Base-by-base conservation (phyloP, 2,888 invertebrate species). In the Carterocephalus palaemon region DNA sequence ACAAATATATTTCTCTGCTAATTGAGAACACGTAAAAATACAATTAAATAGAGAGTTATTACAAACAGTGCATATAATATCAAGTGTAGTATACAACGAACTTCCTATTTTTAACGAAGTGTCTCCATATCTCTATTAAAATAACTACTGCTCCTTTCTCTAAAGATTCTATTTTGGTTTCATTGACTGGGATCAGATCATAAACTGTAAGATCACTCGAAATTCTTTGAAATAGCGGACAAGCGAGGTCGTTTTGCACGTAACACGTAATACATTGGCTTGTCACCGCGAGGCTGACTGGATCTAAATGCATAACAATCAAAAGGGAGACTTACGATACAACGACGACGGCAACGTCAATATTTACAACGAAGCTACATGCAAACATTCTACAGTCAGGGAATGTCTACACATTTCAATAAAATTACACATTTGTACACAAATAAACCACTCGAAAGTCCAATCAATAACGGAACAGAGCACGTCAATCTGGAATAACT, bases 401-500 rank as follows among this genome's bases (percentile, higher is more conserved):
- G 72, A 75, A 78, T 70, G 75, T 74, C 72, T 68, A 70, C 66
- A 59, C 54, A 62, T 59, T 58, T 57, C 47, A 58, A 43, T 54
- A 39, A 33, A 52, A 56, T 57, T 59, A 59, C 52, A 64, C 58
- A 60, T 53, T 53, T 52, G 54, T 48, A 48, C 49, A 59, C 51
- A 54, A 53, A 53, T 48, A 46, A 47, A 57, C 60, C 59, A 54
- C 48, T 52, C 57, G 49, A 54, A 61, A 62, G 54, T 41, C 34
- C 33, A 57, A 56, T 54, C 62, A 60, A 63, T 54, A 58, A 64
- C 58, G 62, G 70, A 71, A 64, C 75, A 70, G 70, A 75, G 71
- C 74, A 70, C 66, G 71, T 75, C 75, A 73, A 75, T 74, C 67
- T 76, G 78, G 78, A 83, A 80, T 78, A 83, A 81, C 77, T 81